Conservation (phyloP, 1,140 invertebrate species). For the Cyrtorhinus lividipennis region DNA sequence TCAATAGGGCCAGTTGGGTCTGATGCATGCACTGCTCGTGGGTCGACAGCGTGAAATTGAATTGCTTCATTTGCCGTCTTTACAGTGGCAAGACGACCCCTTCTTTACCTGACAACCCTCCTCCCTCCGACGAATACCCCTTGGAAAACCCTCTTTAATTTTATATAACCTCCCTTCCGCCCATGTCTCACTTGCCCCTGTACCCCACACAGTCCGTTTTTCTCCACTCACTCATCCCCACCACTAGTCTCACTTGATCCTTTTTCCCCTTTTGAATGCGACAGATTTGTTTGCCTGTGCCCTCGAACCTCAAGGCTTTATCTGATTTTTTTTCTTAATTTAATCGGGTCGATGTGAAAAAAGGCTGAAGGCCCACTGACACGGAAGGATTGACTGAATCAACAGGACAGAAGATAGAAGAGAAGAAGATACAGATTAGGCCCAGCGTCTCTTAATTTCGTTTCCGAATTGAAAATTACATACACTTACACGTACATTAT, state of each 20-base stretch:
- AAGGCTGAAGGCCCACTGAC: too few relatives aligned
- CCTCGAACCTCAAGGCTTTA: background rate
- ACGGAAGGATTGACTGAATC: too few relatives aligned
- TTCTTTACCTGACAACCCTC: background rate
- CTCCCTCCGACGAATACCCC: too few relatives aligned
- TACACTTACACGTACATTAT: too few relatives aligned
- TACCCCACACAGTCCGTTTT: background rate
- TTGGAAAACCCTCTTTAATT: conserved; percentile 12
- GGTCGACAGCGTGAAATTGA: conserved; percentile 22
- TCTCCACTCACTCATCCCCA: background rate
- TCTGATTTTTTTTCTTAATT: background rate
- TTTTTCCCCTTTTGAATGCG: background rate
- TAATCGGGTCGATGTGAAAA: background rate
- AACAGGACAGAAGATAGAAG: too few relatives aligned
- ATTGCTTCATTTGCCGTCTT: conserved; percentile 23
- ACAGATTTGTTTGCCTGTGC: background rate
- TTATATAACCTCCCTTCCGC: conserved; percentile 7
- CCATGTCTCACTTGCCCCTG: too few relatives aligned
- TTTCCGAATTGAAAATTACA: too few relatives aligned
- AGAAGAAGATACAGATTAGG: too few relatives aligned
- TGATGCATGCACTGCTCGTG: conserved; percentile 16
- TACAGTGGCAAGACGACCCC: conserved; percentile 5
- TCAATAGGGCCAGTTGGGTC: conserved; percentile 9
- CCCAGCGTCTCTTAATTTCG: too few relatives aligned
- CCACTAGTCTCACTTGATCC: background rate